phyloP scores from a whole-genome alignment of 2,797 vertebrate genomes.

The Pipistrellus pygmaeus region DNA sequence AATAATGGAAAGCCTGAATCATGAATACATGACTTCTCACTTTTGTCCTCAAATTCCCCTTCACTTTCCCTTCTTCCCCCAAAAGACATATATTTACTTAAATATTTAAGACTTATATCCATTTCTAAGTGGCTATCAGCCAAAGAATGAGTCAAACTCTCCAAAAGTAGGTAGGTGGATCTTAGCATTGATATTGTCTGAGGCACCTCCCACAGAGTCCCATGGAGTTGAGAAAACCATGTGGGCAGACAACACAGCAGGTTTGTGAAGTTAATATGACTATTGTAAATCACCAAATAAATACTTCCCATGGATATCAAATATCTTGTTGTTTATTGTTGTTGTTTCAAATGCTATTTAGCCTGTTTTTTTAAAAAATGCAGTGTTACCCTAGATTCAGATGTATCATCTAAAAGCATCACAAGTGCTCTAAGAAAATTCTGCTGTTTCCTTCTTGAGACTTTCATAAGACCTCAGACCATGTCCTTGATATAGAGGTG shows the following conservation, averaged over 20 bases:
- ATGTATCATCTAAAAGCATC: slow-evolving; percentile 46
- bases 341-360: neutral
- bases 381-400: slow-evolving; percentile 21
- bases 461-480: slow-evolving; percentile 21
- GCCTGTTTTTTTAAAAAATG: neutral
- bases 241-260: neutral
- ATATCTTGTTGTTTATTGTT: neutral
- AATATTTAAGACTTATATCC: slow-evolving; percentile 11
- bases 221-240: neutral
- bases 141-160: slow-evolving; percentile 46
- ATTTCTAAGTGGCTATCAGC: slow-evolving; percentile 18
- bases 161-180: neutral
- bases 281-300: neutral
- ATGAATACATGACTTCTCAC: neutral
- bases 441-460: slow-evolving; percentile 37
- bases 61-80: neutral
- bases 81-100: neutral
- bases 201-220: neutral
- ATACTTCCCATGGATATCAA: neutral
- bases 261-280: neutral
- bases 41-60: slow-evolving; percentile 37
- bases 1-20: neutral
- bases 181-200: neutral
- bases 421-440: slow-evolving; percentile 48
- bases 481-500: slow-evolving; percentile 36